phyloP scores from a whole-genome alignment of 2,888 invertebrate genomes.

The Cataglyphis rosenhaueri region DNA sequence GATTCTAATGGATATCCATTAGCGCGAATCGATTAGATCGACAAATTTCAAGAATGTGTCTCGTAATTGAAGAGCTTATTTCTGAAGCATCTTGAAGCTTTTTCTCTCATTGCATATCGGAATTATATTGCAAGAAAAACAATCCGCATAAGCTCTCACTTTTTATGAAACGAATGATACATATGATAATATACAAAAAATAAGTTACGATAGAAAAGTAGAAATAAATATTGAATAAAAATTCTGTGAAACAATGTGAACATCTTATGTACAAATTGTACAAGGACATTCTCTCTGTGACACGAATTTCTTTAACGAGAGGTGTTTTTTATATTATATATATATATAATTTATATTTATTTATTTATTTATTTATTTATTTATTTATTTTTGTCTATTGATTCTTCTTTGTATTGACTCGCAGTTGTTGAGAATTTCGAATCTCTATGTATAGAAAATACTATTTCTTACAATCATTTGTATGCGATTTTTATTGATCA shows the following conservation, averaged over 20 bases:
- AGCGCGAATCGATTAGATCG: neutral
- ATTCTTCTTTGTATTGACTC: conserved; percentile 35
- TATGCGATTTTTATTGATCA: neutral
- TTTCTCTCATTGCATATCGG: neutral
- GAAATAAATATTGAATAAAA: neutral
- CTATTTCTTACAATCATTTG: neutral
- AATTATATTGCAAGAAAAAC: neutral
- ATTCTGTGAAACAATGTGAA: neutral
- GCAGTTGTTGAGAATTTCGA: neutral
- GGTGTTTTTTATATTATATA: neutral
- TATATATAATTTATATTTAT: no score
- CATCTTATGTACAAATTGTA: neutral
- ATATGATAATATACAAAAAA: neutral
- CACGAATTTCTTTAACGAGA: neutral
- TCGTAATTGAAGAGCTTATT: neutral
- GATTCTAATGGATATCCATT: neutral
- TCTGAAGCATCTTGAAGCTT: neutral
- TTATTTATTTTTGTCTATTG: conserved; percentile 15
- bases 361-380: no score
- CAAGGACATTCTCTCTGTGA: neutral
- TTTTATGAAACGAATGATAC: neutral
- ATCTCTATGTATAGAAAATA: neutral
- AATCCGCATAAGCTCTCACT: neutral
- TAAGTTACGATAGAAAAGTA: neutral
- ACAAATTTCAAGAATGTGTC: neutral